Percentiles rank a stretch among this genome's conserved stretches.
Evolutionary conservation across 92 coral and sea anemone genomes (phyloP).

Genomic region (Montipora capitata): DNA sequence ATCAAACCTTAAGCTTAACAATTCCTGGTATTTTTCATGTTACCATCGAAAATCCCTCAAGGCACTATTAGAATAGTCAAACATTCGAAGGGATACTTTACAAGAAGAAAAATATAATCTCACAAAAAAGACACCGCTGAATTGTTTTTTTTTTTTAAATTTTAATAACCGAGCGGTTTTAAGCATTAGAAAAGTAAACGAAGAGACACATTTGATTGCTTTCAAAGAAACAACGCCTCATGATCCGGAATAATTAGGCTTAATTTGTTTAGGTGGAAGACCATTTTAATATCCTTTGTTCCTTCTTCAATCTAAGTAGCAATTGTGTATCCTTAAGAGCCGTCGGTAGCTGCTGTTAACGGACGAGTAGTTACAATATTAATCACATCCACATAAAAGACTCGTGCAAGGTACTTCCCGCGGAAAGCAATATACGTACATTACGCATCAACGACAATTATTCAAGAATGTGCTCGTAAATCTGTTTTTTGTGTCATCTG

Average conservation of each 20-base stretch:
- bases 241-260: conserved; percentile 35
- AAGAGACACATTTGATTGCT: conserved; percentile 37
- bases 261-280: conserved; percentile 51
- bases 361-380: not conserved
- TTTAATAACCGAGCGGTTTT: not conserved
- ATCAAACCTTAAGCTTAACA: conserved; percentile 4
- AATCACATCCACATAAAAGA: conserved; percentile 4
- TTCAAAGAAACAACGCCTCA: conserved; percentile 1
- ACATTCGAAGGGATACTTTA: not conserved
- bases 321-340: not conserved
- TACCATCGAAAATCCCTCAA: not conserved
- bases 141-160: conserved; percentile 4
- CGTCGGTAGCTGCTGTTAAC: not conserved
- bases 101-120: not conserved
- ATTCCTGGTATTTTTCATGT: not conserved
- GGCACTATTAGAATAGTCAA: not conserved
- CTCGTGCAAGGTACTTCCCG: conserved; percentile 1
- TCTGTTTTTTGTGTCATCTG: not conserved
- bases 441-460: conserved; percentile 14
- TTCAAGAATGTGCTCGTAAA: conserved; percentile 19
- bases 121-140: not conserved
- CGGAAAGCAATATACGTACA: not conserved
- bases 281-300: conserved; percentile 25
- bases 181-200: conserved; percentile 9
- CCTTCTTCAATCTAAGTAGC: not conserved